Conservation (phyloP, 1,140 invertebrate genomes). For the Phymorhynchus buccinoides region DNA sequence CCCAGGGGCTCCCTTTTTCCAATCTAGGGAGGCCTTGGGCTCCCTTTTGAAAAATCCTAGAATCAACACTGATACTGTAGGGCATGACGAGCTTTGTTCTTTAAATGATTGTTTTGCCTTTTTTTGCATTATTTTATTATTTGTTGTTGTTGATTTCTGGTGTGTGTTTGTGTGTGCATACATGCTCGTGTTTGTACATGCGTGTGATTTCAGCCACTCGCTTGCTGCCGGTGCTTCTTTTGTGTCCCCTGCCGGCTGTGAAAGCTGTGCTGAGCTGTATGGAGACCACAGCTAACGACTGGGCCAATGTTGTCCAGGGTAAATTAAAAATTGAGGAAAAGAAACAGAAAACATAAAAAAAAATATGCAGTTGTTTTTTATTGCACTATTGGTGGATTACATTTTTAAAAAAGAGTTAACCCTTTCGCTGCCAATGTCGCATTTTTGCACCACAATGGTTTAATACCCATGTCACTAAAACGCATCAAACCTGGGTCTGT, state of each 20-base stretch:
- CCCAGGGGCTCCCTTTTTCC: too few relatives aligned
- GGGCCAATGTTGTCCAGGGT: slow-evolving; percentile 12
- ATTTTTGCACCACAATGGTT: too few relatives aligned
- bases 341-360: too few relatives aligned
- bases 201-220: slow-evolving; percentile 3
- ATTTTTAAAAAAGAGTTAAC: not conserved
- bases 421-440: too few relatives aligned
- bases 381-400: not conserved
- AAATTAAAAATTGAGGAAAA: not conserved
- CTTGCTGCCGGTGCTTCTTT: not conserved
- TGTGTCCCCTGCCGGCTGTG: not conserved
- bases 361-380: too few relatives aligned
- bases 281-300: not conserved
- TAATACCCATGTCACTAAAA: too few relatives aligned
- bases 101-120: too few relatives aligned
- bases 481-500: too few relatives aligned
- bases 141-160: not conserved
- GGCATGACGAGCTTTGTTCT: too few relatives aligned
- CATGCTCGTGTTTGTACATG: not conserved
- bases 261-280: slow-evolving; percentile 11
- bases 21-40: too few relatives aligned
- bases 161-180: not conserved
- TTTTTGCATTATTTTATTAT: not conserved
- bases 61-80: too few relatives aligned
- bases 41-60: too few relatives aligned